Evolutionary conservation across 2,797 vertebrate species (phyloP).

Genomic region (Allobates femoralis): DNA sequence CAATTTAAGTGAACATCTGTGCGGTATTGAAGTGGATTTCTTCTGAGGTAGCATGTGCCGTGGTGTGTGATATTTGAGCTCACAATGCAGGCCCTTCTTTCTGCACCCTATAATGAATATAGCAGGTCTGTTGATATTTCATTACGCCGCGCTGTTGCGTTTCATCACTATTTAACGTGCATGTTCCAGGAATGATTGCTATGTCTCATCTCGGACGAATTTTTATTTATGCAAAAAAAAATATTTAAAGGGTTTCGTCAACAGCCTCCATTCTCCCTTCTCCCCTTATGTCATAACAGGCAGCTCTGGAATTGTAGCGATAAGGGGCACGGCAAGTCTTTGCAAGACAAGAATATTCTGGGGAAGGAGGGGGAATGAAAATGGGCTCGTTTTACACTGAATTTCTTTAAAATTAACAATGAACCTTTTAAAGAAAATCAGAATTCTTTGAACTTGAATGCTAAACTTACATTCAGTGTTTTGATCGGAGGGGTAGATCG

Average conservation of each 20-base stretch:
- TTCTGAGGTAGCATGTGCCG: constrained; percentile 51
- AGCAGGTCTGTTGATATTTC: constrained; percentile 68
- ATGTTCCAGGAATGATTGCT: constrained; percentile 70
- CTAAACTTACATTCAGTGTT: no score
- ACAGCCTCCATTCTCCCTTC: not conserved
- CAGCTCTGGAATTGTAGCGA: not conserved
- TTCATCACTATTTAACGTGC: constrained; percentile 69
- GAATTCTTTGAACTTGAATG: no score
- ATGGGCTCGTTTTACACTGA: not conserved
- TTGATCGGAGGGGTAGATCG: no score
- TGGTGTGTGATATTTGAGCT: constrained; percentile 60
- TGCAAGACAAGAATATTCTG: not conserved
- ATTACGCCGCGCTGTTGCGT: constrained; percentile 68
- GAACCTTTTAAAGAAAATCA: no score
- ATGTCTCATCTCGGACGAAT: constrained; percentile 9
- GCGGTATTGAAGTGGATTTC: constrained; percentile 61
- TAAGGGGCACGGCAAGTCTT: not conserved
- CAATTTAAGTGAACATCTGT: constrained; percentile 51
- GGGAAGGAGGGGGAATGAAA: not conserved
- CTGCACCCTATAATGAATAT: constrained; percentile 69
- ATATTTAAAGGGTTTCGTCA: not conserved
- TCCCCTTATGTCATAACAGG: not conserved
- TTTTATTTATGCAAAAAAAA: constrained; percentile 14
- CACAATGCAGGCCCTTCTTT: constrained; percentile 48
- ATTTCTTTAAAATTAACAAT: no score